Evolutionary conservation across 2,797 vertebrate genomes (phyloP).

Genomic region (Odontamblyopus rebecca): DNA sequence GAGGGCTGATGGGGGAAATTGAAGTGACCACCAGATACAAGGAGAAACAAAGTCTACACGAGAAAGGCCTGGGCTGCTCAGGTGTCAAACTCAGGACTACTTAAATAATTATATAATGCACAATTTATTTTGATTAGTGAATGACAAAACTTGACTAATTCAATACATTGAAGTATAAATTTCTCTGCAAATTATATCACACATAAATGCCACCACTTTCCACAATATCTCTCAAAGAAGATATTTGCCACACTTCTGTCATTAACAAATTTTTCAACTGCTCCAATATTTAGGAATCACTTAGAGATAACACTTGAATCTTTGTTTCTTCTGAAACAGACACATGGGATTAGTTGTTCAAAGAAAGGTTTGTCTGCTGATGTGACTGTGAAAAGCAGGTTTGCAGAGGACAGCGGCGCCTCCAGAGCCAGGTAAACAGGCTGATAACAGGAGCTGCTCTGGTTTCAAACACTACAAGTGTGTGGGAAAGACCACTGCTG

Average conservation of each 20-base stretch:
- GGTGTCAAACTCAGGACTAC: not conserved
- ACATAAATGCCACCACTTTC: not conserved
- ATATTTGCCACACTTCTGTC: slow-evolving; percentile 35
- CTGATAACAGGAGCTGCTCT: slow-evolving; percentile 63
- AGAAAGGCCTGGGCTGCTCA: too few species aligned
- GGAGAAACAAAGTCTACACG: too few species aligned
- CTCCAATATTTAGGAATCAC: slow-evolving; percentile 22
- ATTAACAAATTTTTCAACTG: slow-evolving; percentile 40
- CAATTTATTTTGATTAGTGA: not conserved
- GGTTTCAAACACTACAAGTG: slow-evolving; percentile 57
- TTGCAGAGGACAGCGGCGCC: slow-evolving; percentile 40
- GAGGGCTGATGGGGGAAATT: too few species aligned
- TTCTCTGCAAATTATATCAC: not conserved
- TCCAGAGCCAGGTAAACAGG: slow-evolving; percentile 65
- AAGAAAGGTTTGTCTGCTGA: slow-evolving; percentile 48
- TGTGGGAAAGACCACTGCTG: slow-evolving; percentile 59
- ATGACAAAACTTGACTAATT: not conserved
- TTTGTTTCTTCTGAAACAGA: slow-evolving; percentile 44
- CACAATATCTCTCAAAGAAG: not conserved
- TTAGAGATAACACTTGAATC: slow-evolving; percentile 33
- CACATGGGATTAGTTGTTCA: slow-evolving; percentile 56
- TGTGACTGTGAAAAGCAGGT: slow-evolving; percentile 47
- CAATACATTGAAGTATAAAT: not conserved
- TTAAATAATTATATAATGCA: not conserved
- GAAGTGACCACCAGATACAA: too few species aligned